Conservation (phyloP, 2,888 invertebrate species). For the Biston stratarius region DNA sequence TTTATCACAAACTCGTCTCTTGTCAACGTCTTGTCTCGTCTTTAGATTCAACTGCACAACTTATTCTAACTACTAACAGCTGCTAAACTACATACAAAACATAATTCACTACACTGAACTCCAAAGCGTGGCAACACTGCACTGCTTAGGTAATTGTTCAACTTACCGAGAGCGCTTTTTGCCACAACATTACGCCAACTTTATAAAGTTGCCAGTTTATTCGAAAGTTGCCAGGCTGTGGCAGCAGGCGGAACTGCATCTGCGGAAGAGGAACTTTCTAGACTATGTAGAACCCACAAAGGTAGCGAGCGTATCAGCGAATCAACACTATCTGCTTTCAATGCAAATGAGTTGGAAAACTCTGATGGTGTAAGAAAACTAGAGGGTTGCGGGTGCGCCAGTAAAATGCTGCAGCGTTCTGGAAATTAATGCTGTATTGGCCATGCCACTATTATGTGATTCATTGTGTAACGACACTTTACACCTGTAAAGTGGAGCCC, state of each 20-base stretch:
- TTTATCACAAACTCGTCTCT: slow-evolving; percentile 5
- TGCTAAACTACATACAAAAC: slow-evolving; percentile 39
- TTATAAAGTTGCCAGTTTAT: slow-evolving; percentile 66
- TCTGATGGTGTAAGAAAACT: slow-evolving; percentile 81
- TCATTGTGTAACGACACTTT: too few relatives aligned
- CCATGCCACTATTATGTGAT: too few relatives aligned
- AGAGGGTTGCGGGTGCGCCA: slow-evolving; percentile 49
- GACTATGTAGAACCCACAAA: slow-evolving; percentile 82
- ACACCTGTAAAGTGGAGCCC: too few relatives aligned
- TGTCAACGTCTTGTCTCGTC: slow-evolving; percentile 11
- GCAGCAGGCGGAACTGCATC: slow-evolving; percentile 71
- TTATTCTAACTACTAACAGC: slow-evolving; percentile 27
- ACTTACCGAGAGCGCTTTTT: slow-evolving; percentile 83
- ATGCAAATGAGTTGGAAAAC: slow-evolving; percentile 86
- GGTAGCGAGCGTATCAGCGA: slow-evolving; percentile 78
- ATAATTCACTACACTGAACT: slow-evolving; percentile 49
- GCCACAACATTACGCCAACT: slow-evolving; percentile 82
- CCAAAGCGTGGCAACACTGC: slow-evolving; percentile 69
- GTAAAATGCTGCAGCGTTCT: slow-evolving; percentile 57
- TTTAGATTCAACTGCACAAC: slow-evolving; percentile 15
- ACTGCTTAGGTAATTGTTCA: slow-evolving; percentile 85
- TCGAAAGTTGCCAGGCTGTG: slow-evolving; percentile 47
- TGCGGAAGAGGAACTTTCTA: slow-evolving; percentile 72
- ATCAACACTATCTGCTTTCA: slow-evolving; percentile 85
- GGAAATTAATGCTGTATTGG: neutral